Conservation (phyloP, 2,888 invertebrate species). For the Trachelus tabidus region DNA sequence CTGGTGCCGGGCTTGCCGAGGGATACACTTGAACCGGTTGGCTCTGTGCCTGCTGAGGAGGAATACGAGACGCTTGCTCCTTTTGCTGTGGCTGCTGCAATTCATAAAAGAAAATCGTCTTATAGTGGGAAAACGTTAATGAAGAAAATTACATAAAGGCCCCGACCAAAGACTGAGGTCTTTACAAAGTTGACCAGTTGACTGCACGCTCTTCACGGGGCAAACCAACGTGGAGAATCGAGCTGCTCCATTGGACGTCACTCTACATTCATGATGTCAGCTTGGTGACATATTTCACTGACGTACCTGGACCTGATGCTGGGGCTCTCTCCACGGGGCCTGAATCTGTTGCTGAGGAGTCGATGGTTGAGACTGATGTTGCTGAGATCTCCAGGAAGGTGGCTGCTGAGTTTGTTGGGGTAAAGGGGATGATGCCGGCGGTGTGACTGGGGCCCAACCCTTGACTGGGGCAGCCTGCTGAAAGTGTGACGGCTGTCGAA, state of each 20-base stretch:
- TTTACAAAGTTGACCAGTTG: slow-evolving; percentile 19
- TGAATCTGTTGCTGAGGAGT: slow-evolving; percentile 16
- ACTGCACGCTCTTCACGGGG: slow-evolving; percentile 14
- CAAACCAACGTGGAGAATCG: not conserved
- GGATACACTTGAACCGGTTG: slow-evolving; percentile 29
- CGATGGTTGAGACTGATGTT: slow-evolving; percentile 15
- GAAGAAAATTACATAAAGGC: not conserved
- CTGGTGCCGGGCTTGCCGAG: slow-evolving; percentile 16
- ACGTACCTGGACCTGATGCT: not conserved
- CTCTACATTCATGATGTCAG: not conserved
- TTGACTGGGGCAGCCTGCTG: slow-evolving; percentile 45
- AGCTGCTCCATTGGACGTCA: not conserved
- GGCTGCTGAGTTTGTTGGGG: slow-evolving; percentile 36
- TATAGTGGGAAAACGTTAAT: slow-evolving; percentile 7
- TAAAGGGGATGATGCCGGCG: slow-evolving; percentile 66
- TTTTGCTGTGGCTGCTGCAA: slow-evolving; percentile 14
- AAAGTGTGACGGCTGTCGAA: slow-evolving; percentile 55
- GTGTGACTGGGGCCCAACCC: slow-evolving; percentile 67
- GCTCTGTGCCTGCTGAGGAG: slow-evolving; percentile 36
- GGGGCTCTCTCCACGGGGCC: not conserved
- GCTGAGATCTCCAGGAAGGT: slow-evolving; percentile 16
- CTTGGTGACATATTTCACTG: not conserved
- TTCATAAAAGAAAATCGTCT: slow-evolving; percentile 25
- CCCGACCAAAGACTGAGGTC: not conserved
- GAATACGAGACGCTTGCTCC: slow-evolving; percentile 25